A percentile compares a stretch with the other conserved stretches of the same genome.
Evolutionary conservation across 1,140 invertebrate species (phyloP).

Genomic region (Ips nitidus): DNA sequence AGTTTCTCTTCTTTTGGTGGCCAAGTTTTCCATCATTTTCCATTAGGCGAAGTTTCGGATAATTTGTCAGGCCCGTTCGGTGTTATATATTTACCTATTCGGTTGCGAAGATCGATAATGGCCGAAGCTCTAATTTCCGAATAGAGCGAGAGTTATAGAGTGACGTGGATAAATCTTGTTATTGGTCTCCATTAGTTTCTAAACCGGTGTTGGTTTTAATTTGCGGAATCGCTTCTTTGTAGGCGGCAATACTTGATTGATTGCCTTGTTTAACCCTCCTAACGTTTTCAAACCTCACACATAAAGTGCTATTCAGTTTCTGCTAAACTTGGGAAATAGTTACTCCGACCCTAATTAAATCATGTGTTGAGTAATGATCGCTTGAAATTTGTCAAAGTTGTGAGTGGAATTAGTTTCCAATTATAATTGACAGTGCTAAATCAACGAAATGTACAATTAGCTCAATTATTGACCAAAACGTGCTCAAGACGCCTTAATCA

Average conservation of each 20-base stretch:
- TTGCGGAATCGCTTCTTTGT: not conserved
- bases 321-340: no score
- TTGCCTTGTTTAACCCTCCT: no score
- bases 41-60: constrained; percentile 9
- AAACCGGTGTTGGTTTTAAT: constrained; percentile 8
- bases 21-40: constrained; percentile 11
- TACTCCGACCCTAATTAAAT: no score
- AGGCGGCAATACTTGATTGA: no score
- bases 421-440: no score
- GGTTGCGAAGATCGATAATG: constrained; percentile 1
- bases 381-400: no score
- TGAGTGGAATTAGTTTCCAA: no score
- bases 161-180: constrained; percentile 10
- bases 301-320: no score
- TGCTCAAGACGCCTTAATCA: constrained; percentile 10
- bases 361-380: no score
- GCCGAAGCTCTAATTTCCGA: constrained; percentile 9
- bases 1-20: not conserved
- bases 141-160: not conserved
- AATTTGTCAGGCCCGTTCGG: constrained; percentile 4
- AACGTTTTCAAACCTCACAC: no score
- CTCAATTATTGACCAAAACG: not conserved
- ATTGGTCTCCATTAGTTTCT: constrained; percentile 8
- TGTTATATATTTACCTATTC: constrained; percentile 12
- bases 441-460: not conserved